A percentile compares a stretch with the other conserved stretches of the same genome.
Evolutionary conservation across 64 coral and sea anemone genomes (phyloP).

Genomic region (Montipora efflorescens): DNA sequence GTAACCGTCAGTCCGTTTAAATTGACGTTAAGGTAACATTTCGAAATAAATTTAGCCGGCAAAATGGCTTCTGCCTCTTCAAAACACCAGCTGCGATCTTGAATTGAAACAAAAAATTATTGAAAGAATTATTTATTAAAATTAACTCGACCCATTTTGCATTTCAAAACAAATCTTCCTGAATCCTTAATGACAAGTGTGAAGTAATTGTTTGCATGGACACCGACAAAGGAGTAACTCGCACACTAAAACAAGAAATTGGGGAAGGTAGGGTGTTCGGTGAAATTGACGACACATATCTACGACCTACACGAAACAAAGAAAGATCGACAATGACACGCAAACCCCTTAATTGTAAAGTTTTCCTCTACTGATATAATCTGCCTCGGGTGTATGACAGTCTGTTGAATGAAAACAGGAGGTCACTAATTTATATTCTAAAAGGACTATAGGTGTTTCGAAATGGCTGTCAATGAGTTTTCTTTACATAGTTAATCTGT

Average conservation of each 20-base stretch:
- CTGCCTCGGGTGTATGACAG: not conserved
- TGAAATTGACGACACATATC: not conserved
- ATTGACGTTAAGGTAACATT: not conserved
- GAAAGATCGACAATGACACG: not conserved
- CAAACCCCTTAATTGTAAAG: not conserved
- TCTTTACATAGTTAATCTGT: not conserved
- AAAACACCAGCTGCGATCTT: slow-evolving; percentile 17
- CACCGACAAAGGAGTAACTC: slow-evolving; percentile 6
- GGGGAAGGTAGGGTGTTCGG: not conserved
- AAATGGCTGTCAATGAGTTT: not conserved
- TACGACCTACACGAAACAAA: not conserved
- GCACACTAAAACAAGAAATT: not conserved
- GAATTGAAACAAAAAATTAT: slow-evolving; percentile 5
- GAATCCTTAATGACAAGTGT: slow-evolving; percentile 51
- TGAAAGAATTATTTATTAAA: slow-evolving; percentile 15
- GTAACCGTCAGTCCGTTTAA: not conserved
- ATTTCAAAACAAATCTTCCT: slow-evolving; percentile 54
- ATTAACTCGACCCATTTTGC: slow-evolving; percentile 43
- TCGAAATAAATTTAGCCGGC: not conserved
- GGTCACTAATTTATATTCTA: slow-evolving; percentile 20
- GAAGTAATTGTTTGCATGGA: slow-evolving; percentile 29
- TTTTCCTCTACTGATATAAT: too few species aligned
- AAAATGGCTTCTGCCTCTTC: not conserved
- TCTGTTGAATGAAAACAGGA: not conserved
- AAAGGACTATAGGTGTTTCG: not conserved